Evolutionary conservation across 2,797 vertebrate genomes (phyloP), one percentile per base, ranked within the genome.

Genomic region (Scyliorhinus canicula): DNA sequence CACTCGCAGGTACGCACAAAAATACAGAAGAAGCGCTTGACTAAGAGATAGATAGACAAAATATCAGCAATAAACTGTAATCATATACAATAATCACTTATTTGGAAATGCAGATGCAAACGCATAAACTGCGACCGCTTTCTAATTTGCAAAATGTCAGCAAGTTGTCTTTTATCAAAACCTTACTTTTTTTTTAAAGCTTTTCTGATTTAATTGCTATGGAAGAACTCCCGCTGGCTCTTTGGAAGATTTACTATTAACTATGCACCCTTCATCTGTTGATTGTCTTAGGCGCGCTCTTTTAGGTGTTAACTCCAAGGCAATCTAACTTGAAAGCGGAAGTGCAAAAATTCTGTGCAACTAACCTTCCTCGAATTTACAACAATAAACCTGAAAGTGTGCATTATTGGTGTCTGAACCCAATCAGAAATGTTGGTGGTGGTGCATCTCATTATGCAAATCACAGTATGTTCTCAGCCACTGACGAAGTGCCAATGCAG

Each of bases 271-370:
- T 96, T 96, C 96, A 98, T 97, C 98, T 98, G 98, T 97, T 98
- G 99, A 99, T 99, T 99, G 99, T 99, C 98, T 98, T 97, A 97
- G 98, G 98, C 97, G 97, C 97, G 96, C 96, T 98, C 96, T 96
- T 97, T 97, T 97, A 96, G 96, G 97, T 97, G 98, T 96, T 96
- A 97, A 97, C 98, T 74, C 69, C 93, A 94, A 98, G 97, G 97
- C 98, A 98, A 98, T 97, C 98, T 97, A 98, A 97, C 97, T 97
- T 97, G 97, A 98, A 98, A 96, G 97, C 97, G 97, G 97, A 98
- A 98, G 93, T 94, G 93, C 93, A 94, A 94, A 94, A 94, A 71
- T 94, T 67, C 93, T 71, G 93, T 94, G 65, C 93, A 94, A 74
- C 55, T 94, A 50, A 94, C 93, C 93, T 94, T 94, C 74, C 93